Evolutionary conservation across 2,888 invertebrate species (phyloP), one percentile per base, ranked within the genome.

Genomic region (Apantesis nais): DNA sequence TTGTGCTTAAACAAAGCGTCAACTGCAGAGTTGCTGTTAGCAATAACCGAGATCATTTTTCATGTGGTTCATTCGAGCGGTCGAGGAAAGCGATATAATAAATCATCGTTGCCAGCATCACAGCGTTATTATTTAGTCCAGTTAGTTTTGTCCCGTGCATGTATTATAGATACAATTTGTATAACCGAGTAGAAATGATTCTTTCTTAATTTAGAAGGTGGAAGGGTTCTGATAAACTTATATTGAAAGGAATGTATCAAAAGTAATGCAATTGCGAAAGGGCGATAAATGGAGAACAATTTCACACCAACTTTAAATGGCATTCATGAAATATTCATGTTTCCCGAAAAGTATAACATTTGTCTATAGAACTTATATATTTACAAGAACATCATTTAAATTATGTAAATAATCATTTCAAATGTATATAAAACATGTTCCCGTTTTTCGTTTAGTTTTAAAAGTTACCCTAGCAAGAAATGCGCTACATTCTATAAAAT

Each of bases 1-100:
- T 94, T 94, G 92, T 92, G 93, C 92, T 92, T 93, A 94, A 93
- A 94, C 93, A 94, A 93, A 93, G 93, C 93, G 93, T 94, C 94
- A 94, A 93, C 92, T 89, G 92, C 94, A 94, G 94, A 91, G 92
- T 90, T 90, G 91, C 88, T 90, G 90, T 86, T 90, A 90, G 93
- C 93, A 94, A 94, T 94, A 94, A 93, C 92, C 88, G 87, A 86
- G 91, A 94, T 93, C 94, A 94, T 95, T 95, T 95, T 95, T 95
- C 94, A 95, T 93, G 90, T 88, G 94, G 93, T 92, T 94, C 93
- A 93, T 94, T 94, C 93, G 90, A 90, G 91, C 92, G 92, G 93
- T 88, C 92, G 93, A 92, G 92, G 90, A 93, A 91, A 93, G 90
- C 93, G 91, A 92, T 93, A 92, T 93, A 93, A 94, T 95, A 94